Evolutionary conservation across 30 jellyfish, hydroid and myxozoan species (phyloP), one percentile per base, ranked within the genome.

Genomic region (Hydractinia symbiolongicarpus): DNA sequence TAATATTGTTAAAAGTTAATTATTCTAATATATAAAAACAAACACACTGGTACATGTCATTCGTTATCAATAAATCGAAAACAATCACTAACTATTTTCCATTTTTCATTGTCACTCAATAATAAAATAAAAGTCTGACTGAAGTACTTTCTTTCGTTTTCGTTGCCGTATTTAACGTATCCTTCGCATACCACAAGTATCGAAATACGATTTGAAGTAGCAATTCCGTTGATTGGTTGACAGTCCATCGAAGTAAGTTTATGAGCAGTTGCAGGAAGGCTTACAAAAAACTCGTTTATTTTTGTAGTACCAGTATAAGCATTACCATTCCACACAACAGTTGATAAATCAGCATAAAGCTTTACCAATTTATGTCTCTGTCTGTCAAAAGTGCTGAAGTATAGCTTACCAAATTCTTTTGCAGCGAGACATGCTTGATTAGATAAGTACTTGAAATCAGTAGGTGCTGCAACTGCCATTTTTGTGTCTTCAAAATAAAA

Each of bases 251-350:
- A 83, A 15, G 76, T 75, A 6, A 88, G 55, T 19, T 53, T 73
- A 72, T 93, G 99, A 40, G 73, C 73, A 4, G 95, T 88, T 49
- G 87, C 71, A 9, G 99, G 99, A 7, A 93, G 73, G 77, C 88
- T 88, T 54, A 83, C 79, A 69, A 86, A 70, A 61, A 93, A 87
- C n/a, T 93, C 95, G 4, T 72, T 74, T 62, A 93, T 83, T 19
- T 61, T 77, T 16, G 82, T 54, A 53, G 53, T 85, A 6, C 96
- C 96, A 13, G 67, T 68, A 53, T 60, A 70, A 1, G 91, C 90
- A 76, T 93, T 93, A 16, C 99, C 99, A 93, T 93, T 93, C 99
- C 99, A 93, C 1, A 93, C 79, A 44, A 78, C 73, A 16, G 61
- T 76, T 9, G 99, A 88, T 53, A 87, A 55, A 19, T 88, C 89